Base-by-base conservation (phyloP, 2,797 vertebrate genomes). In the Halcyon chelicuti region DNA sequence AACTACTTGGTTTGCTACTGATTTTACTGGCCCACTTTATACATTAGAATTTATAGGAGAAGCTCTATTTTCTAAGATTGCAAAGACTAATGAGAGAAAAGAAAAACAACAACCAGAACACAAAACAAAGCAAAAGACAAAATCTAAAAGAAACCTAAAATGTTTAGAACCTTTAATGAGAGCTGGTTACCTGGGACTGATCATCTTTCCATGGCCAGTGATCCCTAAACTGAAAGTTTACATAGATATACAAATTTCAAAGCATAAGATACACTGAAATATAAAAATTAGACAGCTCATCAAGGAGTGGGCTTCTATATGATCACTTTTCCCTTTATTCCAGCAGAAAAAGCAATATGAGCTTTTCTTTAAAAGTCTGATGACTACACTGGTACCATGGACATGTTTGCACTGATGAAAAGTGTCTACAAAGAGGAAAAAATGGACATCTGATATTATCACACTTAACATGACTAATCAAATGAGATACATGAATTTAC, bases 401-500 rank as follows among this genome's bases (percentile, higher is more conserved):
- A 37, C 22, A 31, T 13, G 10, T 86, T 75, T 89, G 6, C 14
- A 51, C 29, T 47, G 6, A 39, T 11, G 23, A 71, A 74, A 83
- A 73, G 7, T 54, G 9, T 47, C 54, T 79, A 49, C 17, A 65
- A 35, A 60, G 19, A 77, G 39, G 11, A 37, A 91, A 62, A 79
- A 42, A 11, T 33, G 14, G 44, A 67, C 9, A 84, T 79, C 29
- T 26, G 33, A 15, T 76, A 51, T 35, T 83, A 65, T 42, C 31
- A n/a, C n/a, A 39, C 6, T 82, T 94, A 76, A 8, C 47, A 74
- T 76, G 66, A 74, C 67, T 66, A 58, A 94, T 66, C 57, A 79
- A 94, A 88, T 54, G 83, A 91, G 19, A 55, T 25, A 47, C 37
- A 35, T 29, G 11, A 77, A 94, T 82, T 86, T 73, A 82, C 33